These are phyloP conservation scores for Drosophila putrida DNA, from an alignment of 2,888 invertebrate genomes.

Conservation along the genomic window DNA sequence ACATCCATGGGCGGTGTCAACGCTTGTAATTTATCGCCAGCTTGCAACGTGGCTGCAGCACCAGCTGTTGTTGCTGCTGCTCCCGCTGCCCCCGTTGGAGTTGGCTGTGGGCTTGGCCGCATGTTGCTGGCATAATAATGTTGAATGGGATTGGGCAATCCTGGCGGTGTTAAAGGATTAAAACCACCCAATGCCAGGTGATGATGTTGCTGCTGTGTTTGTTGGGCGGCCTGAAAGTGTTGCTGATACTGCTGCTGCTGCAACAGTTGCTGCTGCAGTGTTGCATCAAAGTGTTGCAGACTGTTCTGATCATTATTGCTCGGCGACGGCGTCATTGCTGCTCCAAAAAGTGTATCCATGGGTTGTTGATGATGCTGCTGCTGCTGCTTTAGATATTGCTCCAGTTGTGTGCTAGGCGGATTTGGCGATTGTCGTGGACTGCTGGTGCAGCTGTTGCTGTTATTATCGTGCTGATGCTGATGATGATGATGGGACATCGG, in stretches of 20 bases:
- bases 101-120: constrained; percentile 74
- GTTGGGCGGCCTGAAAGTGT: constrained; percentile 72
- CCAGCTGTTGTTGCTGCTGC: constrained; percentile 30
- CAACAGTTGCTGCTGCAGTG: constrained; percentile 75
- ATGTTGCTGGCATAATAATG: constrained; percentile 71
- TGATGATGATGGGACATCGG: constrained; percentile 68
- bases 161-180: constrained; percentile 88
- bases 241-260: constrained; percentile 76
- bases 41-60: constrained; percentile 6
- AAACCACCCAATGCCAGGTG: constrained; percentile 87
- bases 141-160: constrained; percentile 85
- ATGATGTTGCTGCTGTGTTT: constrained; percentile 76
- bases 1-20: constrained; percentile 85
- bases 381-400: constrained; percentile 82
- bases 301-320: constrained; percentile 76
- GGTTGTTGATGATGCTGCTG: constrained; percentile 79
- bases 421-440: constrained; percentile 63
- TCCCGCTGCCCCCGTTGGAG: too few relatives aligned
- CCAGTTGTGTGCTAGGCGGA: constrained; percentile 72
- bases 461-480: constrained; percentile 40
- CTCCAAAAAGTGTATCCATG: constrained; percentile 75
- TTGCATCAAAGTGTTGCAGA: constrained; percentile 74
- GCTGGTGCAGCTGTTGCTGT: constrained; percentile 66
- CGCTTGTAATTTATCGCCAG: constrained; percentile 74
- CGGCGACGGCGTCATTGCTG: constrained; percentile 83